Evolutionary conservation across 2,888 invertebrate species (phyloP).

Genomic region (Torymus tubicola): DNA sequence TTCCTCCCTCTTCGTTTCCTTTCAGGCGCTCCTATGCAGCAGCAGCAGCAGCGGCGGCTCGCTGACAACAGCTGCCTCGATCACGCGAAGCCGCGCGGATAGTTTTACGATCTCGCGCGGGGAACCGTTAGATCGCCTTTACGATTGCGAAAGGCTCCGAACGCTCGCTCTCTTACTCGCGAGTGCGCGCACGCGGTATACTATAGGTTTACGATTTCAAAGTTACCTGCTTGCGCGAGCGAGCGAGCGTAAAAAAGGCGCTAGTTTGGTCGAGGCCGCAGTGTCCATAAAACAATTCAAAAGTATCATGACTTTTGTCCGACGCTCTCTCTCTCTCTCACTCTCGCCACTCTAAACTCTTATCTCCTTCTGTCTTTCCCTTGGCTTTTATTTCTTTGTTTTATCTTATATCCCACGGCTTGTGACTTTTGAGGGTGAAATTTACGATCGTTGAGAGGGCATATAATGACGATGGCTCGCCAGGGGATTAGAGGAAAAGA

Average conservation of each 20-base stretch:
- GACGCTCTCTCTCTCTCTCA: not conserved
- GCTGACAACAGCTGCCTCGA: constrained; percentile 45
- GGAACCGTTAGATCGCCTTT: constrained; percentile 62
- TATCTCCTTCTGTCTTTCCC: not conserved
- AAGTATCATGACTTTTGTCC: constrained; percentile 49
- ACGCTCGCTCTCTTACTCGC: no score
- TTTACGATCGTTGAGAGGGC: constrained; percentile 27
- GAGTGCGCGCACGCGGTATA: not conserved
- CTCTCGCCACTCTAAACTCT: not conserved
- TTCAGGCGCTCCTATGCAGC: not conserved
- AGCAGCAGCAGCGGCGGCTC: not conserved
- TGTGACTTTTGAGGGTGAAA: not conserved
- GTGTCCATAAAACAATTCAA: constrained; percentile 56
- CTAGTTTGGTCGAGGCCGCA: constrained; percentile 48
- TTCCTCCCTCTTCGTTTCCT: not conserved
- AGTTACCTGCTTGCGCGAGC: constrained; percentile 50
- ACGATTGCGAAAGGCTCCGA: constrained; percentile 61
- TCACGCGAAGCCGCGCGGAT: constrained; percentile 48
- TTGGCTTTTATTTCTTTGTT: not conserved
- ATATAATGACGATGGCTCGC: not conserved
- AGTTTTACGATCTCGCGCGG: constrained; percentile 61
- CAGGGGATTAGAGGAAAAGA: no score
- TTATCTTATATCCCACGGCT: no score
- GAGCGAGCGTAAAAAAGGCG: constrained; percentile 48
- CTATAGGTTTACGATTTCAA: constrained; percentile 58